Conservation (phyloP, 2,797 vertebrate species). For the Alcedo atthis region DNA sequence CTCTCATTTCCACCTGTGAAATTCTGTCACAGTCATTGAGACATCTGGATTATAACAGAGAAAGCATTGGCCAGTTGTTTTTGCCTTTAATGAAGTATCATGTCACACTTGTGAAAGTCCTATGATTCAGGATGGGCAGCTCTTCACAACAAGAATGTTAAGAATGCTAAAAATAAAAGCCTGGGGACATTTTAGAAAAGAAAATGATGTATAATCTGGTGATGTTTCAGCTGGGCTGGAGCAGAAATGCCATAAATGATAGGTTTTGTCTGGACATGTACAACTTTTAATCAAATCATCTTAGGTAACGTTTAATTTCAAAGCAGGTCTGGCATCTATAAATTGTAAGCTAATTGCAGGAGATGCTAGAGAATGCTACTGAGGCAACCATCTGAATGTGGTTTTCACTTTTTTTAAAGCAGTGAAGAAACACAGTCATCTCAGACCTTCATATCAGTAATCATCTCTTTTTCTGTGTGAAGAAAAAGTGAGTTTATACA, state of each 20-base stretch:
- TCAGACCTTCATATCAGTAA: background rate
- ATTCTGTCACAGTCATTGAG: background rate
- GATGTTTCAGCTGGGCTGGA: background rate
- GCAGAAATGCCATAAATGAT: background rate
- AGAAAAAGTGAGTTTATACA: background rate
- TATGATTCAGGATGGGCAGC: background rate
- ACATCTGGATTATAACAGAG: background rate
- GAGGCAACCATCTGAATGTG: background rate
- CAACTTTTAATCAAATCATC: background rate
- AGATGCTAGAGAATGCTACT: background rate
- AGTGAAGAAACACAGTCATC: background rate
- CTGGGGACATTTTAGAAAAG: background rate
- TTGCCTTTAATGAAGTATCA: background rate
- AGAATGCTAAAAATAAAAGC: background rate
- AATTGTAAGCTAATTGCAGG: background rate
- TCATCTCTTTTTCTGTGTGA: background rate
- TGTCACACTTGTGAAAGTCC: background rate
- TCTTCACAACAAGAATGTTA: background rate
- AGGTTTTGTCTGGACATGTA: background rate
- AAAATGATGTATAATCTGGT: background rate
- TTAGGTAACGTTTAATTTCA: background rate
- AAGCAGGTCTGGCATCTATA: background rate
- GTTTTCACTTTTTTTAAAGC: background rate
- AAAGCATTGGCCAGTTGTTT: background rate
- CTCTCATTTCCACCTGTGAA: background rate